Evolutionary conservation across 2,113 vertebrate species (phyloP), one percentile per base, ranked within the genome.

Genomic region (Hystrix cristata): DNA sequence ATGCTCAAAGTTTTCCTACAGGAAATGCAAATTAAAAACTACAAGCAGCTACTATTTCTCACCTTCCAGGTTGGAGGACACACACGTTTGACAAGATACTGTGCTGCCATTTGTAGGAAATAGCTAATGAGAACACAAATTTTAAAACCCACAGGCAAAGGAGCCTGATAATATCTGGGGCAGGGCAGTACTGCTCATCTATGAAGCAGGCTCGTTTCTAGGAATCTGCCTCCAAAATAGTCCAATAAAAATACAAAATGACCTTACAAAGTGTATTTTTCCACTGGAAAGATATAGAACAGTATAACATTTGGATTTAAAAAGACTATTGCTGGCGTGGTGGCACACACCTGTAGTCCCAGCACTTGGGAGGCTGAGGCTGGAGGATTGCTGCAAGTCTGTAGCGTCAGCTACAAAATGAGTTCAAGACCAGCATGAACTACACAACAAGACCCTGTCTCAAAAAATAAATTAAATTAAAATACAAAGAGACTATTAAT

Each of bases 1-100:
- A 95, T 46, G 27, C 38, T 74, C 90, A 93, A 69, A 38, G 21
- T 76, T 62, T 38, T 86, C 71, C 84, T 86, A 55, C 78, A 82
- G 38, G 43, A 82, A 95, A 82, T 74, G 53, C 23, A 95, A 65
- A 38, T 80, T n/a, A 69, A 86, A 69, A 84, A 38, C 4, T 14
- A 43, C 48, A 67, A 60, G 7, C 1, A 83, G 25, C 21, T 71
- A 84, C 48, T 34, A 12, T 31, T 72, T 76, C 51, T 93, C 72
- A 78, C 60, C 16, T 62, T 60, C 19, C 65, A 55, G 23, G 82
- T 14, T 48, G 59, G 60, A 57, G 91, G 87, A 69, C 60, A 82
- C 12, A 57, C 59, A 87, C 48, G 6, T 91, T 46, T 95, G 72
- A 79, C 25, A 85, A 51, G 1, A 21, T 79, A 43, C 21, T 92